These are phyloP conservation scores for Grammomys surdaster DNA, from an alignment of 2,113 vertebrate species.

Conservation along the genomic window DNA sequence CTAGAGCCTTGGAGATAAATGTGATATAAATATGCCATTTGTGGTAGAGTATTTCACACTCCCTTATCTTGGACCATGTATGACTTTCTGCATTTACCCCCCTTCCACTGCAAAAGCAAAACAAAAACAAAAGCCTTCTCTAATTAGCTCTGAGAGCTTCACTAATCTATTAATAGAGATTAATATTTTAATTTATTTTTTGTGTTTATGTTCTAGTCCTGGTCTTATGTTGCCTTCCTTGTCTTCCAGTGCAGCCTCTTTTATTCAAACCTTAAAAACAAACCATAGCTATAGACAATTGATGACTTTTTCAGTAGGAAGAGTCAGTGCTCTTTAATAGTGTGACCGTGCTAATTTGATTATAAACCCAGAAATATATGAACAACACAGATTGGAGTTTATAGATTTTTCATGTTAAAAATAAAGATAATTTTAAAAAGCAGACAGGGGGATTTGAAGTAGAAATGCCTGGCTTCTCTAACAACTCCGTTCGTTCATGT, in stretches of 20 bases:
- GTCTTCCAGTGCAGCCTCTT: neutral
- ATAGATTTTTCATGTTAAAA: too few species aligned
- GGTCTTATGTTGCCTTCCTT: neutral
- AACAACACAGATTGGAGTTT: neutral
- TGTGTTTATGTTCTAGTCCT: neutral
- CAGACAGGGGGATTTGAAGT: too few species aligned
- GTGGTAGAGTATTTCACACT: neutral
- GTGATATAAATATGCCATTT: neutral
- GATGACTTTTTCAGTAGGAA: neutral
- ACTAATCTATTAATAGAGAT: neutral
- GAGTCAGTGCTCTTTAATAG: neutral
- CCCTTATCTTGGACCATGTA: neutral
- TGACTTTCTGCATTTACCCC: neutral
- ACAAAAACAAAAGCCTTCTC: neutral
- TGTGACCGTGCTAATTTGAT: neutral
- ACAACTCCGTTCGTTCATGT: too few species aligned
- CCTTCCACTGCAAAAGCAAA: neutral
- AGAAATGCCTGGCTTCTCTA: too few species aligned
- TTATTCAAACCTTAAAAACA: neutral
- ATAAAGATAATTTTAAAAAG: too few species aligned
- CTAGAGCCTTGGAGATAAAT: too few species aligned
- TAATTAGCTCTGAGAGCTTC: neutral
- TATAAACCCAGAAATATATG: neutral
- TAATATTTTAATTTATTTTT: neutral
- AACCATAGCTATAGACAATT: neutral